phyloP scores from a whole-genome alignment of 2,113 vertebrate species.

The Gasterosteus aculeatus region DNA sequence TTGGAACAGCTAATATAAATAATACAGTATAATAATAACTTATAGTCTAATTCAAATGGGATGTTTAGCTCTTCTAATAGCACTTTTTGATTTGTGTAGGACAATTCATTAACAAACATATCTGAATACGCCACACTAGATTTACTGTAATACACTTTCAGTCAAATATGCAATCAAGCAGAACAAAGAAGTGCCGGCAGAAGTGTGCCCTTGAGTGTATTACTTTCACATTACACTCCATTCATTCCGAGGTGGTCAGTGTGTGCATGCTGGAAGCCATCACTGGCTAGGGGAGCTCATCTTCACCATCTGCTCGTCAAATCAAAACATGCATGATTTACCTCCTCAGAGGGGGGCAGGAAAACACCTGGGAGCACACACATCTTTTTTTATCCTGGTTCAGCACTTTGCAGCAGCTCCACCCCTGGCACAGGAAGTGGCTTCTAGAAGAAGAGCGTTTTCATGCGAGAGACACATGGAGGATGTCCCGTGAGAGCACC shows the following conservation, averaged over 20 bases:
- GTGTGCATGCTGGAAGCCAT: constrained; percentile 1
- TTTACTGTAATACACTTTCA: constrained; percentile 12
- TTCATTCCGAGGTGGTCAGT: constrained; percentile 16
- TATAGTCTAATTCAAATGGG: constrained; percentile 25
- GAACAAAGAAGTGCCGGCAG: constrained; percentile 18
- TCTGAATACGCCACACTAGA: constrained; percentile 34
- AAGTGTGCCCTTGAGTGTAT: constrained; percentile 25
- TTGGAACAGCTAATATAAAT: constrained; percentile 37
- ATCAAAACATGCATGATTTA: constrained; percentile 29
- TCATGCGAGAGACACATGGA: constrained; percentile 57
- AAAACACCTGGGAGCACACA: constrained; percentile 21
- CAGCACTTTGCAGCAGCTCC: not conserved
- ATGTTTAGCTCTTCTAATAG: constrained; percentile 21
- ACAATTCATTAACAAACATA: constrained; percentile 28
- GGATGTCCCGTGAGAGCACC: constrained; percentile 49
- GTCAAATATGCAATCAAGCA: constrained; percentile 34
- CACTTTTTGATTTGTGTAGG: constrained; percentile 36
- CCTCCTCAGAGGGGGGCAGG: constrained; percentile 6
- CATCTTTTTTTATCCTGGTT: constrained; percentile 15
- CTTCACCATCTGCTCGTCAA: constrained; percentile 40
- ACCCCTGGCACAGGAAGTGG: constrained; percentile 21
- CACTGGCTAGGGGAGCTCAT: constrained; percentile 16
- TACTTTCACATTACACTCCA: not conserved
- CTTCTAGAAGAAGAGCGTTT: constrained; percentile 31
- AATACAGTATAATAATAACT: constrained; percentile 33